These are phyloP conservation scores for Trachurus trachurus DNA, from an alignment of 2,797 vertebrate genomes.

Conservation along the genomic window DNA sequence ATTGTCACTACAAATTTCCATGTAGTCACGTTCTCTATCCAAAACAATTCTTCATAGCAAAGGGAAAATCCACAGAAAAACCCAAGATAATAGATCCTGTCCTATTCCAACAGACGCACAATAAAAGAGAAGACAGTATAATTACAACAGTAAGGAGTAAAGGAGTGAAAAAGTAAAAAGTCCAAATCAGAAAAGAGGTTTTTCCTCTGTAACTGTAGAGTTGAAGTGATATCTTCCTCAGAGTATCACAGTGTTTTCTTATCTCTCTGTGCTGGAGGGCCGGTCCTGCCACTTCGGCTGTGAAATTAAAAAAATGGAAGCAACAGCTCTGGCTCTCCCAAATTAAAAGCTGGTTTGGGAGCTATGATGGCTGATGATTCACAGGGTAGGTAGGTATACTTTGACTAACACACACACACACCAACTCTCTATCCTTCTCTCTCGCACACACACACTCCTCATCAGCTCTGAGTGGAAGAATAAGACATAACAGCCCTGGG, in stretches of 20 bases:
- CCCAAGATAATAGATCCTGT: background rate
- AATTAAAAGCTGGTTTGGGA: conserved; percentile 67
- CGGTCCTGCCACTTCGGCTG: conserved; percentile 35
- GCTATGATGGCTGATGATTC: conserved; percentile 59
- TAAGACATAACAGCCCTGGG: conserved; percentile 36
- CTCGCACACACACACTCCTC: conserved; percentile 11
- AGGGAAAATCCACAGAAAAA: background rate
- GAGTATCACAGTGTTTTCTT: conserved; percentile 42
- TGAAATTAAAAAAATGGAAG: conserved; percentile 64
- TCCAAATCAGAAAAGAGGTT: conserved; percentile 2
- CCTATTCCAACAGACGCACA: background rate
- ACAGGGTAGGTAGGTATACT: conserved; percentile 32
- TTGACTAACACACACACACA: conserved; percentile 40
- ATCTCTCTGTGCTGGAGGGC: conserved; percentile 49
- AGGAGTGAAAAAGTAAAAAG: background rate
- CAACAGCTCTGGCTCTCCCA: conserved; percentile 44
- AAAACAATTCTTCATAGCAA: background rate
- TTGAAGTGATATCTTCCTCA: conserved; percentile 39
- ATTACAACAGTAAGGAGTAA: background rate
- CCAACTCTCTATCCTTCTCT: no score
- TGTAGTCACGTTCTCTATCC: background rate
- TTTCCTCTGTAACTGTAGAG: conserved; percentile 16
- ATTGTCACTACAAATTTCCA: background rate
- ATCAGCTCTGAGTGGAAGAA: conserved; percentile 41
- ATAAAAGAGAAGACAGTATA: background rate